Base-by-base conservation (phyloP, 2,797 vertebrate genomes). In the Galaxias olidus region DNA sequence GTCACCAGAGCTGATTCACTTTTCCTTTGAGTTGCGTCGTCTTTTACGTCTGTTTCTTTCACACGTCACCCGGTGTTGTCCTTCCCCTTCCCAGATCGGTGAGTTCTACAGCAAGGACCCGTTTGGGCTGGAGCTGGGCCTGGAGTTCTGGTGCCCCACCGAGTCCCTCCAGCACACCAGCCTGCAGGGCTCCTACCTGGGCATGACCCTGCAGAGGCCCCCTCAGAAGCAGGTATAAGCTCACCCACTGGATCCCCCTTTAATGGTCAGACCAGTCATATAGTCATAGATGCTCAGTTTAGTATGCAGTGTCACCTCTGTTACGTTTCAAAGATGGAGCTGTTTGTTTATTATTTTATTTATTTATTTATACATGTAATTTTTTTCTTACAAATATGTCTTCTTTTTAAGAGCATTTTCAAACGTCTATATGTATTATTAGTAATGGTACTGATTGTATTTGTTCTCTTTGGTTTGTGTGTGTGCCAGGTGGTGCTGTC, bases 81-180 rank as follows among this genome's bases (percentile, higher is more conserved):
- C 30, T 68, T 71, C 43, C 45, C 73, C 1, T 74, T 59, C 66
- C 17, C 72, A 98, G 96, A 95, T 98, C 0, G 95, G 95, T 44
- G 96, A 98, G 69, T 90, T 98, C 66, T 99, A 99, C 61, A 92
- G 85, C 74, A 97, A 94, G 64, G 97, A 98, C 65, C 82, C 92
- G 0, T 98, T 96, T 81, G 92, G 93, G 13, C 71, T 99, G 75
- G 97, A 99, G 69, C 90, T 99, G 74, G 94, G 91, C n/a, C 87
- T 96, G 42, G 98, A 99, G 69, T 99, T 96, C 79, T 99, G 97
- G 97, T 98, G 96, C 84, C 96, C 96, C 0, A 93, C 96, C 0
- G 97, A 99, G 75, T 96, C 96, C 48, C 88, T 98, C 61, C 98
- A 98, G 30, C 96, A 98, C 85, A 94, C 91, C 0, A 93, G 95